These are phyloP conservation scores for Tonatia bakeri DNA, from an alignment of 2,113 vertebrate genomes.

Conservation along the genomic window DNA sequence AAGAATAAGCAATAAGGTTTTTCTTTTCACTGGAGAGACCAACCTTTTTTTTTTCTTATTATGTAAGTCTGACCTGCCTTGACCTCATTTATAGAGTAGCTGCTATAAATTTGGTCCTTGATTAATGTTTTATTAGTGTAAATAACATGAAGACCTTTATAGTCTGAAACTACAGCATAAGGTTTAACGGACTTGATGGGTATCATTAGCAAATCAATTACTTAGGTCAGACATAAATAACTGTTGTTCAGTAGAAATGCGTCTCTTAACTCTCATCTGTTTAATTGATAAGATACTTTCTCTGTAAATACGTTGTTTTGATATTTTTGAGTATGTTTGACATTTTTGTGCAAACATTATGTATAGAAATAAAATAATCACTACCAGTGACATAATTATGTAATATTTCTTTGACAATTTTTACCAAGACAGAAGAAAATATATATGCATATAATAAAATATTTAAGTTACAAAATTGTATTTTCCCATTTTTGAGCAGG, in stretches of 20 bases:
- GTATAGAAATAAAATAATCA: not conserved
- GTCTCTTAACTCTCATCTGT: conserved; percentile 45
- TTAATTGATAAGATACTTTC: conserved; percentile 48
- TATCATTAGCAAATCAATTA: conserved; percentile 87
- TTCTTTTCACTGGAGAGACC: conserved; percentile 86
- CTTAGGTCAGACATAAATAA: conserved; percentile 66
- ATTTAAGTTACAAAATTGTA: not conserved
- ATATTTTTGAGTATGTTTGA: not conserved
- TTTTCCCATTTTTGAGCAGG: not conserved
- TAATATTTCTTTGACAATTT: not conserved
- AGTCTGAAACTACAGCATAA: conserved; percentile 76
- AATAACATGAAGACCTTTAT: conserved; percentile 83
- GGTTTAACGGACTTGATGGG: conserved; percentile 81
- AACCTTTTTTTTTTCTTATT: conserved; percentile 86
- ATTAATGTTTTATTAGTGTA: conserved; percentile 89
- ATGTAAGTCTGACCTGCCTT: conserved; percentile 86
- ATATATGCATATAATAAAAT: not conserved
- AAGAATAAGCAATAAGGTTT: conserved; percentile 87
- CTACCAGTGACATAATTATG: not conserved
- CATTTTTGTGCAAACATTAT: not conserved
- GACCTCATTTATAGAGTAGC: conserved; percentile 83
- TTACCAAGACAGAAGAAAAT: not conserved
- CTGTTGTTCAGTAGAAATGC: conserved; percentile 61
- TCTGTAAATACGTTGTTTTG: conserved; percentile 32
- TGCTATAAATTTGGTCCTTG: conserved; percentile 81